These are phyloP conservation scores for Alauda arvensis DNA, from an alignment of 2,797 vertebrate species.

Conservation along the genomic window DNA sequence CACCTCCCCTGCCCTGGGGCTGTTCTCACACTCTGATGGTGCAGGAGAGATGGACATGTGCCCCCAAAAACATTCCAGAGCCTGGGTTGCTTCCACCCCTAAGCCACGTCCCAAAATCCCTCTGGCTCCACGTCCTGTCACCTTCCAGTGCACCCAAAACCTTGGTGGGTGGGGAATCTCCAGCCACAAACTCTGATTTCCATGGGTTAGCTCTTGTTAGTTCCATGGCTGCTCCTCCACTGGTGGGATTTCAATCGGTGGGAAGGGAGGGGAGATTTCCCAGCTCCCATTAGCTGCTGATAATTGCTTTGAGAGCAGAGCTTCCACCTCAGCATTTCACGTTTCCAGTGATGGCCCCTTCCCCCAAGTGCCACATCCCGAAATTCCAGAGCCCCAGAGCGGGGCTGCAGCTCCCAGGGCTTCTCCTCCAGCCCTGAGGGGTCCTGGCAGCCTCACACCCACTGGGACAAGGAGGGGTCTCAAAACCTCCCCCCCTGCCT, in stretches of 20 bases:
- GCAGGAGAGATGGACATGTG: not conserved
- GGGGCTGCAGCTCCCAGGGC: not conserved
- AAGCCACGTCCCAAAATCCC: accelerated
- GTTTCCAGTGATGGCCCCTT: not conserved
- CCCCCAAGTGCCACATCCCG: accelerated
- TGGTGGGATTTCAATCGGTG: not conserved
- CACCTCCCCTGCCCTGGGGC: not conserved
- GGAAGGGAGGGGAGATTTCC: conserved; percentile 21
- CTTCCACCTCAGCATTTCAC: not conserved
- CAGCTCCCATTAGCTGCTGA: conserved; percentile 32
- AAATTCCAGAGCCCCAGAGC: not conserved
- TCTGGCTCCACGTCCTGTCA: accelerated
- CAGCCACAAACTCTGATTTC: not conserved
- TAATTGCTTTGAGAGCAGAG: conserved; percentile 60
- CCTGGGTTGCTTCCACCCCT: not conserved
- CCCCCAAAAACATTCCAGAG: not conserved
- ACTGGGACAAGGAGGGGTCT: accelerated
- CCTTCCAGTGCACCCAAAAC: accelerated
- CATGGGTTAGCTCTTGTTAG: not conserved
- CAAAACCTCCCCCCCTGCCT: not conserved
- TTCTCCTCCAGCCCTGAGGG: not conserved
- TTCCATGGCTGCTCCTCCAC: not conserved
- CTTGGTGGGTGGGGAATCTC: accelerated
- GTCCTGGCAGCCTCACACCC: not conserved
- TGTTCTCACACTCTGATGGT: not conserved